Conservation (phyloP, 2,113 vertebrate species). For the Aspiorhynchus laticeps region DNA sequence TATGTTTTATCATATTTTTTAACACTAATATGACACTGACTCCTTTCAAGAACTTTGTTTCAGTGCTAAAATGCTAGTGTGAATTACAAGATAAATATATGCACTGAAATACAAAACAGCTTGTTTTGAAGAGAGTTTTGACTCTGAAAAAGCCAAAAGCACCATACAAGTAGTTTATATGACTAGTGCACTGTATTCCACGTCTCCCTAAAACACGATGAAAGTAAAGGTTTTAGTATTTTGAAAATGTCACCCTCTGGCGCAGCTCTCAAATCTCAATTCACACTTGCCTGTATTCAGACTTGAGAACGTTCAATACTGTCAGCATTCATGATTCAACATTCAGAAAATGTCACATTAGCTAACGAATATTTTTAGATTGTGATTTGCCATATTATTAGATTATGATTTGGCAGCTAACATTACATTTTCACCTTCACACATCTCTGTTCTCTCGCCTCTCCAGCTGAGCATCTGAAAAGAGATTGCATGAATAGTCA, state of each 20-base stretch:
- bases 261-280: neutral
- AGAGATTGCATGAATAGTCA: slow-evolving; percentile 13
- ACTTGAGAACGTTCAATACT: neutral
- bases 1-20: neutral
- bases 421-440: neutral
- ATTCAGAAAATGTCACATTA: neutral
- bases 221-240: neutral
- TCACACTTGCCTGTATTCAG: neutral
- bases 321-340: neutral
- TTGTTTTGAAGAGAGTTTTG: neutral
- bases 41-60: neutral
- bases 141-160: neutral
- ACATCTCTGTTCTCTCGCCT: neutral
- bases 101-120: neutral
- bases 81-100: neutral
- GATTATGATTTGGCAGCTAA: neutral
- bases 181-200: neutral
- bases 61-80: neutral
- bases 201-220: neutral
- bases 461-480: slow-evolving; percentile 2
- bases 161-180: neutral
- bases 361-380: neutral
- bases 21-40: neutral
- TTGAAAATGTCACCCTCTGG: neutral
- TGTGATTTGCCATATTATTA: neutral